A percentile compares a stretch with the other conserved stretches of the same genome.
Evolutionary conservation across 2,113 vertebrate genomes (phyloP).

Genomic region (Hyperoodon ampullatus): DNA sequence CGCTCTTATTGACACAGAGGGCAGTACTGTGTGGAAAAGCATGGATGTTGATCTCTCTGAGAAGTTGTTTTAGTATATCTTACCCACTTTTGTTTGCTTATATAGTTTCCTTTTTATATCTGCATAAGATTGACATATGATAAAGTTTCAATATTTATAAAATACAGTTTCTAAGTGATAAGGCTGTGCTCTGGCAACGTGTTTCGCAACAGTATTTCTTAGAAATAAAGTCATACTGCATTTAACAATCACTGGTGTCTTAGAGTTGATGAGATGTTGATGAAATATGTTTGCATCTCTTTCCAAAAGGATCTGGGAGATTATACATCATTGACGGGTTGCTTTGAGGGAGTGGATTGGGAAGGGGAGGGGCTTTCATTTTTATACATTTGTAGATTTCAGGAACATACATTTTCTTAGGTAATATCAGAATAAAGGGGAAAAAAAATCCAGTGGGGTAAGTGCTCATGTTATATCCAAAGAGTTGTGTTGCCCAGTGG

Average conservation of each 20-base stretch:
- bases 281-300: not conserved
- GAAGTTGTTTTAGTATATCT: not conserved
- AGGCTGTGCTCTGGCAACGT: not conserved
- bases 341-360: not conserved
- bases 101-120: not conserved
- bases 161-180: not conserved
- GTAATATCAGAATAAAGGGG: not conserved
- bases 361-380: not conserved
- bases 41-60: not conserved
- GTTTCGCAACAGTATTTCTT: not conserved
- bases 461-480: not conserved
- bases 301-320: not conserved
- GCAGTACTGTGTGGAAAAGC: not conserved
- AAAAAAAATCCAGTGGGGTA: not conserved
- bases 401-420: not conserved
- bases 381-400: constrained; percentile 11
- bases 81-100: not conserved
- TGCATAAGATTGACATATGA: not conserved
- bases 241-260: not conserved
- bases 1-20: not conserved
- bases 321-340: not conserved
- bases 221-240: constrained; percentile 33
- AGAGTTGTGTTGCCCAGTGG: not conserved
- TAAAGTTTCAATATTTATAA: not conserved
- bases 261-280: not conserved